Base-by-base conservation (phyloP, 2,113 vertebrate species). In the Oriolus oriolus region DNA sequence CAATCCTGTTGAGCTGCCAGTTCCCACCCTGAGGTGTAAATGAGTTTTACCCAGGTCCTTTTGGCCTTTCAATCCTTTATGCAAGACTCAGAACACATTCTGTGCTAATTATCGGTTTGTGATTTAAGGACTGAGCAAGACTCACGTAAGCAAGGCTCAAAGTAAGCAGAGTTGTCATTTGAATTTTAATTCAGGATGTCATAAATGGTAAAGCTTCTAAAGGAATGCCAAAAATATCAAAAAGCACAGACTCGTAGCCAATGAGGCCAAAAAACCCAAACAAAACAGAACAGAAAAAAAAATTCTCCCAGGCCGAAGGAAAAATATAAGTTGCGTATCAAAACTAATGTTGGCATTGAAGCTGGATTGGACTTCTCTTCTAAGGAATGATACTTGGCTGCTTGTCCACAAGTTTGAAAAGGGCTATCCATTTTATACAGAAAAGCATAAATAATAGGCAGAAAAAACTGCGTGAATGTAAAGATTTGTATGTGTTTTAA, bases 171-270 rank as follows among this genome's bases (percentile, higher is more conserved):
- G 61, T 13, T 96, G n/a, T 85, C 65, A 95, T 74, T 47, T 88
- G 39, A 84, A 85, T 87, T 88, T 78, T 84, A 83, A 96, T 92
- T 80, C 75, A 95, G 60, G 74, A 61, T 0, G 1, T 94, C 93
- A 95, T 87, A 96, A 97, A 93, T 90, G n/a, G 89, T 92, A 96
- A 94, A 93, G 28, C 35, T 95, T 96, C 89, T 96, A 90, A 97
- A 97, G 37, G 31, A 23, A 69, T 87, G 87, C 56, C 95, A 97
- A 61, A 87, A 94, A 97, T 97, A 96, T 93, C 85, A 97, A 95
- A 95, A 89, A 77, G 57, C 20, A 3, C 18, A 84, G 71, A 87
- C 50, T 24, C 78, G 20, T 54, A 31, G 59, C 74, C 89, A 90
- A 13, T 10, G 31, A 76, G 26, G 35, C 47, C 88, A 96, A 95